phyloP scores from a whole-genome alignment of 2,797 vertebrate genomes.

The Balearica regulorum region DNA sequence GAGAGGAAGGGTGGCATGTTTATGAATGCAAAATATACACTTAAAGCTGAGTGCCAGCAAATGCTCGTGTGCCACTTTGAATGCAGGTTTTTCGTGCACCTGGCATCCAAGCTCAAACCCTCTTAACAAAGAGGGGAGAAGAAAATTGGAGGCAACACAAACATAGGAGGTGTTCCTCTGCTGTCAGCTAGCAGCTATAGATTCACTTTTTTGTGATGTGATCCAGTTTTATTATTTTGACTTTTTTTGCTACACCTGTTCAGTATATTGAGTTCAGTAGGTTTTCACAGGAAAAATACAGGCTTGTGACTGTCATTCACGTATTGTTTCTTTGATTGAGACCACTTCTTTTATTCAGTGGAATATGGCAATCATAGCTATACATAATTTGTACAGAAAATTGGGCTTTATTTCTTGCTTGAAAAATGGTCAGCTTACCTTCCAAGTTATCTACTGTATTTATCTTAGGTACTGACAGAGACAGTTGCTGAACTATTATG shows the following conservation, averaged over 20 bases:
- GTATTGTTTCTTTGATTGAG: not conserved
- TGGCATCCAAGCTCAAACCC: slow-evolving; percentile 13
- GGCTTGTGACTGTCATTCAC: not conserved
- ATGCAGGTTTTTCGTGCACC: slow-evolving; percentile 48
- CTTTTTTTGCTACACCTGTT: not conserved
- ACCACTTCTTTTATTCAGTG: slow-evolving; percentile 16
- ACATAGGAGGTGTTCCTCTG: slow-evolving; percentile 22
- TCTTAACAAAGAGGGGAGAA: slow-evolving; percentile 34
- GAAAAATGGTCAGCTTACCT: slow-evolving; percentile 30
- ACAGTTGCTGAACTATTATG: not conserved
- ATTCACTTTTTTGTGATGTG: not conserved
- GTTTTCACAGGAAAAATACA: slow-evolving; percentile 34
- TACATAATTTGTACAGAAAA: slow-evolving; percentile 53
- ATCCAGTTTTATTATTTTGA: not conserved
- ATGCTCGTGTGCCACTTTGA: slow-evolving; percentile 26
- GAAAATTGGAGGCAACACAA: slow-evolving; percentile 4
- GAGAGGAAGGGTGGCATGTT: slow-evolving; percentile 19
- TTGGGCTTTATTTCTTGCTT: slow-evolving; percentile 36
- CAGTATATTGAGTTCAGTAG: not conserved
- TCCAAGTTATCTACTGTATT: slow-evolving; percentile 24
- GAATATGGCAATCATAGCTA: slow-evolving; percentile 33
- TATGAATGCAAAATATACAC: slow-evolving; percentile 44
- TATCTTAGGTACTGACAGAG: slow-evolving; percentile 27
- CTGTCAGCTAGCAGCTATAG: not conserved
- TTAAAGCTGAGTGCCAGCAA: slow-evolving; percentile 22